These are phyloP conservation scores for Bombus huntii DNA, from an alignment of 1,140 invertebrate genomes.

Conservation along the genomic window DNA sequence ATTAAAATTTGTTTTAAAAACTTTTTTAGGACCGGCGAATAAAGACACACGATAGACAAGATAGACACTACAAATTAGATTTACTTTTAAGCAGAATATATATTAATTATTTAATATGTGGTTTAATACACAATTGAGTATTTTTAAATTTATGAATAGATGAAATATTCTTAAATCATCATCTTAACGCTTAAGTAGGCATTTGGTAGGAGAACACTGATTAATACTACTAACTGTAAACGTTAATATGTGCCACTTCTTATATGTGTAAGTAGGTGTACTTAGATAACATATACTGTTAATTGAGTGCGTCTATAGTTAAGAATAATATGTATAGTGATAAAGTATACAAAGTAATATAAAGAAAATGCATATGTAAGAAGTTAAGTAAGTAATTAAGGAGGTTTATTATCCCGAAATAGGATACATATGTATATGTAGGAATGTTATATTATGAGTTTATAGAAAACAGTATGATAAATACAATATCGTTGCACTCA, in stretches of 20 bases:
- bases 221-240: not conserved
- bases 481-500: no score
- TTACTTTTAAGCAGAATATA: not conserved
- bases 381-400: not conserved
- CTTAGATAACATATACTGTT: not conserved
- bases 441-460: no score
- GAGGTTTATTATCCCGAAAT: not conserved
- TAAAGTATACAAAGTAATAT: not conserved
- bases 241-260: not conserved
- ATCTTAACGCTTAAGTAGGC: not conserved
- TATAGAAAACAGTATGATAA: no score
- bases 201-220: no score
- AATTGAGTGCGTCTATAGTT: not conserved
- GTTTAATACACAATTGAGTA: no score
- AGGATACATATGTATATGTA: no score
- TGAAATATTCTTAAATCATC: not conserved
- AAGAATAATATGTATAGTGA: not conserved
- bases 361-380: not conserved
- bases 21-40: not conserved
- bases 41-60: not conserved
- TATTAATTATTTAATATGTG: not conserved
- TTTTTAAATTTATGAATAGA: not conserved
- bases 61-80: not conserved
- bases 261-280: not conserved
- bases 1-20: not conserved